Conservation (phyloP, 2,113 vertebrate genomes). For the Trematomus loennbergii region DNA sequence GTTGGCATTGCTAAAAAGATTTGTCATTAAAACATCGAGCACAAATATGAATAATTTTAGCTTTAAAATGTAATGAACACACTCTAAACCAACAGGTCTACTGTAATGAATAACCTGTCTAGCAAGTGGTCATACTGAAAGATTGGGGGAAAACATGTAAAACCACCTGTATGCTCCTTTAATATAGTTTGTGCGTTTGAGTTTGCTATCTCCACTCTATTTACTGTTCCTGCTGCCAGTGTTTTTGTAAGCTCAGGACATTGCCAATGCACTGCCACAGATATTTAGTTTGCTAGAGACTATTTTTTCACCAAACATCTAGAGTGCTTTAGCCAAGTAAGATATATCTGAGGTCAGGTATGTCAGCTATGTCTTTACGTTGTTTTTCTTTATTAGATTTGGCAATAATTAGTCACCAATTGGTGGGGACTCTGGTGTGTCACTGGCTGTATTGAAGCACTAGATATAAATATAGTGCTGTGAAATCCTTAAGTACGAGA, state of each 20-base stretch:
- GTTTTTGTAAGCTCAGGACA: not conserved
- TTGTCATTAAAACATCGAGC: not conserved
- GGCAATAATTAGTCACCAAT: conserved; percentile 5
- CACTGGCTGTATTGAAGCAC: not conserved
- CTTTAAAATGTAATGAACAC: not conserved
- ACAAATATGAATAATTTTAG: not conserved
- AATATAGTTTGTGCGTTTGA: not conserved
- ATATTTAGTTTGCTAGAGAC: not conserved
- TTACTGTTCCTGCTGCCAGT: not conserved
- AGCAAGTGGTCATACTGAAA: not conserved
- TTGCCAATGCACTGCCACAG: conserved; percentile 3
- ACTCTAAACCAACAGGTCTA: not conserved
- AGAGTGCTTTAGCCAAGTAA: not conserved
- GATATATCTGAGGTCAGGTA: not conserved
- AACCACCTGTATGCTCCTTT: not conserved
- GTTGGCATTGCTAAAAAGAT: not conserved
- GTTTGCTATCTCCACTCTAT: not conserved
- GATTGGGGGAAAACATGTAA: not conserved
- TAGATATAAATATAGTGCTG: not conserved
- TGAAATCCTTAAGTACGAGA: not conserved
- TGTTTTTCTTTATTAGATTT: not conserved
- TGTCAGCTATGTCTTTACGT: not conserved
- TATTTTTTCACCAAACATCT: conserved; percentile 17
- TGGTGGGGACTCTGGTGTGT: not conserved
- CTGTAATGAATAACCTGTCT: not conserved